These are phyloP conservation scores for Drosophila sp. DNA, from an alignment of 1,140 invertebrate species.

Conservation along the genomic window DNA sequence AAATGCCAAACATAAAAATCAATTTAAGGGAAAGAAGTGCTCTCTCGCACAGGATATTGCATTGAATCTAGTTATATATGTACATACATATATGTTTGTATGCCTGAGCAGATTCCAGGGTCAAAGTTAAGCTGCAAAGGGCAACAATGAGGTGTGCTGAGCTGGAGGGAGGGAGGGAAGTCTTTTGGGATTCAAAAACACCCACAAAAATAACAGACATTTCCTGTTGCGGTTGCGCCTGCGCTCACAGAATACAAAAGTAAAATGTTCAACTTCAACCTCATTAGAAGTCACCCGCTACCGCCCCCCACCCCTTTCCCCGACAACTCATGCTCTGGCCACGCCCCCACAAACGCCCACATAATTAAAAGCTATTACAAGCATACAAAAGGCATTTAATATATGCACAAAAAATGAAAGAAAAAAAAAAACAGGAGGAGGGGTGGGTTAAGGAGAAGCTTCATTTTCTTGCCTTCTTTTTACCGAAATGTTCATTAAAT, in stretches of 20 bases:
- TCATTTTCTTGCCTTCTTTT: constrained; percentile 36
- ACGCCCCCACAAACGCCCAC: constrained; percentile 43
- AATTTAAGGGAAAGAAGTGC: constrained; percentile 14
- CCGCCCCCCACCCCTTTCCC: neutral
- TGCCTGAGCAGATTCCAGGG: neutral
- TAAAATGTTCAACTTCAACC: constrained; percentile 18
- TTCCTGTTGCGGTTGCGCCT: constrained; percentile 70
- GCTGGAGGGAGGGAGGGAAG: neutral
- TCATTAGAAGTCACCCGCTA: constrained; percentile 12
- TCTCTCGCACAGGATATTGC: constrained; percentile 11
- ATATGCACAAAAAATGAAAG: neutral
- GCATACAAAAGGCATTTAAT: constrained; percentile 65
- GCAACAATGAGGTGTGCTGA: neutral
- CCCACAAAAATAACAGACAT: constrained; percentile 51
- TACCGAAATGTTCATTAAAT: constrained; percentile 72
- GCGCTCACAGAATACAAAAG: constrained; percentile 40
- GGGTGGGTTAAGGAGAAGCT: constrained; percentile 19
- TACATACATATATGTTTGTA: neutral
- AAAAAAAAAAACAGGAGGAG: neutral
- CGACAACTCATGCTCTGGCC: constrained; percentile 18
- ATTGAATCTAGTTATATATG: constrained; percentile 1
- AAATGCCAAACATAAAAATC: constrained; percentile 31
- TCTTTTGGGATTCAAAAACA: constrained; percentile 30
- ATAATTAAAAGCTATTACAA: constrained; percentile 76
- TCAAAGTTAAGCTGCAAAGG: constrained; percentile 7